Evolutionary conservation across 2,888 invertebrate genomes (phyloP), one percentile per base, ranked within the genome.

Genomic region (Hemithea aestivaria): DNA sequence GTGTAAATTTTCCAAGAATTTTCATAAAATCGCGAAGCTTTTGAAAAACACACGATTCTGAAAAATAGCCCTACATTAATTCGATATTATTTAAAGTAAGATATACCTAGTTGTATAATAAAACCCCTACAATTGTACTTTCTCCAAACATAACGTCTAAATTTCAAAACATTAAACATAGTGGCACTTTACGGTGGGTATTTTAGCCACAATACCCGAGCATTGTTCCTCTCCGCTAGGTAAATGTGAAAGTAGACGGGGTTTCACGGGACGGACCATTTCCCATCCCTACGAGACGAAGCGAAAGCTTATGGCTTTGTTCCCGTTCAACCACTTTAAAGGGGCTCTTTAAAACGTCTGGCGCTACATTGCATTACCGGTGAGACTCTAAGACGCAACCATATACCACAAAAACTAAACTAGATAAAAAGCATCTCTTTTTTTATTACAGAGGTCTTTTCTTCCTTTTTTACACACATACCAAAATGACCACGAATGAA

Each of bases 201-300:
- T 42, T 42, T 21, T 35, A 32, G 32, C 41, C 41, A 42, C 41
- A 42, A 42, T 42, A 36, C 29, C 40, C 22, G 16, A 33, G 35
- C 42, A 52, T 50, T 52, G 52, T 52, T 52, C 47, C 52, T 52
- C 46, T 40, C 43, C 45, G 47, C 48, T 47, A 50, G 50, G 45
- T 45, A 47, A 49, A 50, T 50, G 53, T 53, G 53, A 53, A 51
- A 53, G 53, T 53, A 23, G 36, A 48, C 44, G 48, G 46, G 43
- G 48, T 46, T 16, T 16, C 16, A 16, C 16, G 3, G 16, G 16
- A 16, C 16, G 16, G 38, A 32, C 53, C 40, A 51, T 51, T 48
- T 51, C 45, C 45, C 48, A 40, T 45, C 46, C 48, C 43, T 44
- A 22, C 25, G 37, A 37, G 44, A 36, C 36, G 44, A 34, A 34